Evolutionary conservation across 2,113 vertebrate species (phyloP), one percentile per base, ranked within the genome.

Genomic region (Sinocyclocheilus anophthalmus): DNA sequence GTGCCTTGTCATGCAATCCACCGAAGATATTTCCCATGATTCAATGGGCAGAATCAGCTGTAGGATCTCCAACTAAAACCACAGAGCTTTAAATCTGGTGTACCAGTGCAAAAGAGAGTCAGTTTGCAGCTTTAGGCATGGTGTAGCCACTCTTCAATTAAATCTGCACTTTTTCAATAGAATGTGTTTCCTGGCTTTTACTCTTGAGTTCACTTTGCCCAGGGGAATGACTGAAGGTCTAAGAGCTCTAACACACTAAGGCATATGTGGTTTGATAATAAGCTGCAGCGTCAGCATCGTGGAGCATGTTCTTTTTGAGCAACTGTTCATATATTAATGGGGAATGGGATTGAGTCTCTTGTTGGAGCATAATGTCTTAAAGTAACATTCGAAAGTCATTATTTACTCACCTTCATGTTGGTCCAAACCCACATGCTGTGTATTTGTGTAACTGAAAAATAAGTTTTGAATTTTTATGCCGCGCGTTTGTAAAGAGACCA

Each of bases 11-110:
- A 53, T 39, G 42, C 20, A 4, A 75, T 45, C 72, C 37, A 7
- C 2, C 48, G 72, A 75, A 75, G 45, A 65, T 5, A 48, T 75
- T 45, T 4, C 70, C 12, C 5, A 0, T 5, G 22, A 75, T 24
- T 75, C 42, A 75, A 2, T 22, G 39, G 22, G 72, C 70, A 73
- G 70, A 42, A n/a, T 73, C 39, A 22, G 20, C 76, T 39, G 73
- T 78, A 57, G 53, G 24, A 39, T 69, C 53, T 59, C 48, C 33
- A 24, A n/a, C 24, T 18, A 22, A 78, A 84, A 65, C 65, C 70
- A 37, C 24, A 24, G 22, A 26, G 37, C 72, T 88, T 85, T 78
- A 83, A 16, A 82, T 30, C 69, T 69, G 39, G 50, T 37, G 50
- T 70, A 83, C 20, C 75, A 26, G 42, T 73, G 53, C 6, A 9